Percentiles rank a stretch among this genome's conserved stretches.
Evolutionary conservation across 1,140 invertebrate genomes (phyloP).

Genomic region (Papilio aristodemus): DNA sequence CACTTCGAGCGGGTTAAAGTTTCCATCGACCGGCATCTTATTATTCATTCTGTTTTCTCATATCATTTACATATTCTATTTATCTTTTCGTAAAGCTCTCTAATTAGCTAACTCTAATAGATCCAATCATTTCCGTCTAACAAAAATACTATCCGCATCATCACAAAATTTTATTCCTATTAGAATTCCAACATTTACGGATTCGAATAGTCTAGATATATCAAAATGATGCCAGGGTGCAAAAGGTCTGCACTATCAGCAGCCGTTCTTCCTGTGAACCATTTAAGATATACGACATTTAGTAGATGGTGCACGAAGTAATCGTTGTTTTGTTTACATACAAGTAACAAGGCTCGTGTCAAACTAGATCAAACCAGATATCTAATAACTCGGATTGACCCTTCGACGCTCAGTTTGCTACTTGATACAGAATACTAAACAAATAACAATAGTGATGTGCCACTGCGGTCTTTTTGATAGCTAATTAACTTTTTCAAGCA

Average conservation of each 20-base stretch:
- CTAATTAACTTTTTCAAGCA: not conserved
- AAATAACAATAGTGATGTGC: conserved; percentile 18
- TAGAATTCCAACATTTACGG: not conserved
- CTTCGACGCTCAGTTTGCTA: conserved; percentile 29
- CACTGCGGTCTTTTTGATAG: not conserved
- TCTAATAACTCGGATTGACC: conserved; percentile 45
- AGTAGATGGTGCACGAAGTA: conserved; percentile 24
- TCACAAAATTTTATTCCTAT: no score
- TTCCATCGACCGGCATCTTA: no score
- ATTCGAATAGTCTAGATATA: conserved; percentile 23
- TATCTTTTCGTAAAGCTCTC: no score
- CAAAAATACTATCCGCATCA: no score
- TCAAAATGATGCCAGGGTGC: conserved; percentile 27
- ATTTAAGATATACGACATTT: conserved; percentile 20
- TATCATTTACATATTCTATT: no score
- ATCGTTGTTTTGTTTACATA: conserved; percentile 28
- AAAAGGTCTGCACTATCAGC: conserved; percentile 29
- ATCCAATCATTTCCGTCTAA: no score
- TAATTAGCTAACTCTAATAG: no score
- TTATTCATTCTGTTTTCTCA: no score
- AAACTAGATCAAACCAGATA: conserved; percentile 43
- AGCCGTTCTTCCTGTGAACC: conserved; percentile 13
- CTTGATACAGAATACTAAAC: not conserved
- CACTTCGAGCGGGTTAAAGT: no score
- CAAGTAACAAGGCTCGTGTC: conserved; percentile 51